Evolutionary conservation across 2,113 vertebrate species (phyloP), one percentile per base, ranked within the genome.

Genomic region (Salvelinus fontinalis): DNA sequence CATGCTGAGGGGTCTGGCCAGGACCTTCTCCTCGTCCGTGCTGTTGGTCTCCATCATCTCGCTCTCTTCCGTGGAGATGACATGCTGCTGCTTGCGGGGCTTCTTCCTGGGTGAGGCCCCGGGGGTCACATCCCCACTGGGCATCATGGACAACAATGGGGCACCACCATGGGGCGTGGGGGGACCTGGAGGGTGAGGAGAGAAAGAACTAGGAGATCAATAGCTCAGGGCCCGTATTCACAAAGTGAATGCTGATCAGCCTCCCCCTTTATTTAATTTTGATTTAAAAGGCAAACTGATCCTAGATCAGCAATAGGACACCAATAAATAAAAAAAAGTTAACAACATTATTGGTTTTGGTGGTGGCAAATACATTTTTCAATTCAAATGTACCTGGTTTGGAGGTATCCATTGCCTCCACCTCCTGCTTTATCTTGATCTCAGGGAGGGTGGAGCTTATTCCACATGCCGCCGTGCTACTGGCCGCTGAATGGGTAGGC

Each of bases 1-100:
- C 71, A 93, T 90, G 75, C 94, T 73, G 48, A 95, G 85, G 49
- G 87, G 93, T 87, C 96, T 94, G 81, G 94, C 82, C 75, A 92
- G 91, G 49, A 93, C 91, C 84, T 94, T 95, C 83, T 97, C 96
- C 24, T 97, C 96, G 2, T 97, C 95, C 16, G 51, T 54, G 51
- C 51, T 54, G 16, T 54, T 54, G 51, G 51, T 54, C 14, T 54
- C 51, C 51, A 96, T 95, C 95, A 96, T 96, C 60, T 97, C 96
- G 0, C 95, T 95, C 79, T 96, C 96, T 82, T 97, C 96, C 1
- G 95, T 96, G 29, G 95, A 97, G 85, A 97, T 96, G 74, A 97
- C 90, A 0, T 97, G 96, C 83, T 97, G 95, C 77, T 97, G 96
- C 85, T 97, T 97, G 57, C 96, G 94, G 57, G 96, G 96, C 71